Base-by-base conservation (phyloP, 1,140 invertebrate species). In the Maconellicoccus hirsutus region DNA sequence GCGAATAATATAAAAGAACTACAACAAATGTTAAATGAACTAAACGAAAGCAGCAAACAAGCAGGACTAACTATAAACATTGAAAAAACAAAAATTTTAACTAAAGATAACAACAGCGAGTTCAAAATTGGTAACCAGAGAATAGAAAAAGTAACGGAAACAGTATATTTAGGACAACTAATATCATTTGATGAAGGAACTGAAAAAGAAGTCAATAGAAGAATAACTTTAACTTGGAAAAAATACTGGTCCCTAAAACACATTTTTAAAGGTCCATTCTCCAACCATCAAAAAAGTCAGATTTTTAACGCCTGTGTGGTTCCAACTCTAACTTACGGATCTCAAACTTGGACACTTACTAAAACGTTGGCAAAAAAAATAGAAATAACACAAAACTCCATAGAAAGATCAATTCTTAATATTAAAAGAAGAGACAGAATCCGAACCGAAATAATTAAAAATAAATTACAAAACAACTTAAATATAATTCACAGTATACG, bases 301-400 rank as follows among this genome's bases (percentile, higher is more conserved):
- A n/a, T 39, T 26, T 69, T 73, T 12, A 39, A 69, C 27, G 23
- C 21, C 2, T 73, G 72, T 25, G 27, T 73, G 6, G 23, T 71
- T 10, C 73, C 73, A 1, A 21, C 42, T 14, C 16, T 74, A 21
- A 42, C 63, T 29, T 73, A 73, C 52, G 73, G 70, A 39, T 33
- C 52, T 33, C 63, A 71, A 73, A 72, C 71, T 22, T 72, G 71
- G 73, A 70, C 71, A 26, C 26, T 74, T 1, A 71, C 69, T 21
- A 25, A 27, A 52, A 70, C 21, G 23, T 2, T 27, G 0, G 25
- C 27, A n/a, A 72, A 74, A 1, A 70, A 69, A 66, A 3, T 72
- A 27, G 29, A 52, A 39, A 33, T 19, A 0, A 27, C 72, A 3
- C 70, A 73, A 42, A 27, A 27, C 4, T 22, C 42, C 25, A 71